phyloP scores from a whole-genome alignment of 2,888 invertebrate species.

The Achlya flavicornis region DNA sequence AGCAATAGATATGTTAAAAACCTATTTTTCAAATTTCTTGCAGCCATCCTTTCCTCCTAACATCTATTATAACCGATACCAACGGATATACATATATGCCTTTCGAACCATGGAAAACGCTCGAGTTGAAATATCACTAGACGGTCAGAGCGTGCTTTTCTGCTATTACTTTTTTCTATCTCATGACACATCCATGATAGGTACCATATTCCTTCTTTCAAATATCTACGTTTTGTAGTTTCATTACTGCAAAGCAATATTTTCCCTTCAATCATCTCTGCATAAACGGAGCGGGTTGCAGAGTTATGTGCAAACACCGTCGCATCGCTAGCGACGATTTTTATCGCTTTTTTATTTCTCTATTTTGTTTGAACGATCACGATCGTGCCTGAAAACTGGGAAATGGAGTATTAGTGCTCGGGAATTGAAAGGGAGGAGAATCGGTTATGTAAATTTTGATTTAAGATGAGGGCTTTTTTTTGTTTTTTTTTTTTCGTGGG shows the following conservation, averaged over 20 bases:
- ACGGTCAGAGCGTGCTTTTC: no score
- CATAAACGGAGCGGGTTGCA: constrained; percentile 10
- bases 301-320: constrained; percentile 32
- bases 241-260: constrained; percentile 31
- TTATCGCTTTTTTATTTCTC: constrained; percentile 17
- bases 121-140: no score
- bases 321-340: constrained; percentile 18
- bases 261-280: constrained; percentile 28
- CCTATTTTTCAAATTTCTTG: no score
- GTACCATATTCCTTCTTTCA: neutral
- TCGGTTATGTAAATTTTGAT: neutral
- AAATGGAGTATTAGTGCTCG: constrained; percentile 8
- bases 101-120: no score
- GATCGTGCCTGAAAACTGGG: constrained; percentile 23
- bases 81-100: no score
- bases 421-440: constrained; percentile 16
- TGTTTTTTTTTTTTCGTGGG: neutral
- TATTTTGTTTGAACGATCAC: constrained; percentile 24
- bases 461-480: no score
- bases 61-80: no score
- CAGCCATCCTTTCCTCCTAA: no score
- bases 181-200: neutral
- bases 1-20: no score
- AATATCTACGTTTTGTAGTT: constrained; percentile 7
- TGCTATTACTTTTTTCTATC: no score